A percentile compares a stretch with the other conserved stretches of the same genome.
Conservation (phyloP, 64 coral and sea anemone species). For the Porites australiensis region DNA sequence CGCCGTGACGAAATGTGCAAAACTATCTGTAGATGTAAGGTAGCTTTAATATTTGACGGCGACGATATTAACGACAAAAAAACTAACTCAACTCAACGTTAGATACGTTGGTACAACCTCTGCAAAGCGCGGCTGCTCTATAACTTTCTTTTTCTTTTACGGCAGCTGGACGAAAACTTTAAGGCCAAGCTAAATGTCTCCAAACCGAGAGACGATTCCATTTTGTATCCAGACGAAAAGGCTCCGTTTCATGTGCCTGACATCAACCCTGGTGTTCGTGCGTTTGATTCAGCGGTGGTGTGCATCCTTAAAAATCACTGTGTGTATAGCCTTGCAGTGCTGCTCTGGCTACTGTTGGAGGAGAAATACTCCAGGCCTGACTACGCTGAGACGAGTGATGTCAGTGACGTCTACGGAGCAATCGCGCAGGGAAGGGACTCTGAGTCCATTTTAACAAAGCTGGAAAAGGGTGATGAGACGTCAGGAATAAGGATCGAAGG, state of each 20-base stretch:
- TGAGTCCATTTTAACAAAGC: background rate
- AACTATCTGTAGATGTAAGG: too few species aligned
- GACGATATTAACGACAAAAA: too few species aligned
- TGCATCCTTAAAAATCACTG: conserved; percentile 12
- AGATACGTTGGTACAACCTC: background rate
- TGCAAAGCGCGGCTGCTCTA: background rate
- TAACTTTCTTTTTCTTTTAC: background rate
- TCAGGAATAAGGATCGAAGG: background rate
- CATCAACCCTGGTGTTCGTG: background rate
- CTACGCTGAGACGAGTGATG: conserved; percentile 40
- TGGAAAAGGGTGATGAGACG: too few species aligned
- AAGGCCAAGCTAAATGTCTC: conserved; percentile 48
- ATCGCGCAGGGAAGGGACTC: background rate
- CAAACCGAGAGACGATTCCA: conserved; percentile 71
- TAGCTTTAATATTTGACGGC: too few species aligned
- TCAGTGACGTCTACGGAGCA: conserved; percentile 31
- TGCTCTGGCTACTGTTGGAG: conserved; percentile 36
- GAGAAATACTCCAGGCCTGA: conserved; percentile 51
- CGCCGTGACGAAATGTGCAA: too few species aligned
- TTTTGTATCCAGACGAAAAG: conserved; percentile 57
- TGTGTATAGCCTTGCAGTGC: conserved; percentile 59
- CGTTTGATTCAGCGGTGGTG: background rate
- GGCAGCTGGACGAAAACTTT: background rate
- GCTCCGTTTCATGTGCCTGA: conserved; percentile 68
- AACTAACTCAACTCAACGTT: too few species aligned